These are phyloP conservation scores for Phyto melanocephala DNA, from an alignment of 2,888 invertebrate genomes.

Conservation along the genomic window DNA sequence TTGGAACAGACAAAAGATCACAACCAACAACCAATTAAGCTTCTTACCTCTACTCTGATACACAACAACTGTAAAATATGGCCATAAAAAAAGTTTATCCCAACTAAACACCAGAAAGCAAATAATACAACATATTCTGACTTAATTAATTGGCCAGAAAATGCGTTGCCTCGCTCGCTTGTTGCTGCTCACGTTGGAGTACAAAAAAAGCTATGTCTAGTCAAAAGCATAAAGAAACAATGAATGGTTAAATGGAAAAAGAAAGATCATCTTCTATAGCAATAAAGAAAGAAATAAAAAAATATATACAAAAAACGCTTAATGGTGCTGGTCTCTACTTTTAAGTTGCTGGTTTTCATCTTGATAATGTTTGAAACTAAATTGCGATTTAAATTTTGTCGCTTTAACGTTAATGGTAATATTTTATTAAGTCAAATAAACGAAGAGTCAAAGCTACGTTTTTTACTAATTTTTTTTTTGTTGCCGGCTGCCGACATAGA, in stretches of 20 bases:
- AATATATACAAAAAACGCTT: slow-evolving; percentile 31
- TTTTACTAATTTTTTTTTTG: slow-evolving; percentile 3
- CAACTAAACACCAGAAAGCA: slow-evolving; percentile 55
- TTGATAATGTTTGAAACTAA: slow-evolving; percentile 59
- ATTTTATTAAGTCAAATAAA: slow-evolving; percentile 59
- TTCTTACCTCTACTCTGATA: slow-evolving; percentile 22
- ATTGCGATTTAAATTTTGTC: slow-evolving; percentile 66
- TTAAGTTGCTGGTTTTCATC: slow-evolving; percentile 43
- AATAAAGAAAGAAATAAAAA: slow-evolving; percentile 9
- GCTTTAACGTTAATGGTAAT: slow-evolving; percentile 66
- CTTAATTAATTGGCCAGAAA: slow-evolving; percentile 68
- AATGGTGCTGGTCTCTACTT: slow-evolving; percentile 36
- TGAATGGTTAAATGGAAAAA: slow-evolving; percentile 49
- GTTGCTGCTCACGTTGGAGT: neutral
- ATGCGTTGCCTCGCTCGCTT: slow-evolving; percentile 56
- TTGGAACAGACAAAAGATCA: slow-evolving; percentile 43
- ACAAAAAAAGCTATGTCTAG: slow-evolving; percentile 34
- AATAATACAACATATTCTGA: slow-evolving; percentile 64
- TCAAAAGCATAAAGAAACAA: slow-evolving; percentile 39
- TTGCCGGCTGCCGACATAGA: slow-evolving; percentile 57
- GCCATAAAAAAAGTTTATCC: neutral
- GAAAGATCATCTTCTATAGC: slow-evolving; percentile 43
- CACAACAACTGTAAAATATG: neutral
- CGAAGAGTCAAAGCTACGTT: slow-evolving; percentile 30
- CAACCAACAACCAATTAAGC: slow-evolving; percentile 64